Evolutionary conservation across 1,140 invertebrate species (phyloP), one percentile per base, ranked within the genome.

Genomic region (Andricus grossulariae): DNA sequence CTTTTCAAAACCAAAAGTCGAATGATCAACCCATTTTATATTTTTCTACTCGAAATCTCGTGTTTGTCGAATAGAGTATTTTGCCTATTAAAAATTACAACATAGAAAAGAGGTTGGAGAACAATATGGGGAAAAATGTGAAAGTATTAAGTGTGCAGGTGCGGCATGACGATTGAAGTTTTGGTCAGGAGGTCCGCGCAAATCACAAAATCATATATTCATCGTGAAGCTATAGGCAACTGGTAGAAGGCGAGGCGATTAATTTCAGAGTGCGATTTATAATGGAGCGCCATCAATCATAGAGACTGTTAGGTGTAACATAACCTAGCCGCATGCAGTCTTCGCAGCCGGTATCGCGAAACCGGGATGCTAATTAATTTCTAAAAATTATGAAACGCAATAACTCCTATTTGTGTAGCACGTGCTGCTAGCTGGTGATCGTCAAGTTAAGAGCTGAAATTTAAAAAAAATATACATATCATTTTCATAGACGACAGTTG

Each of bases 231-330:
- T 81, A 86, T 85, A 85, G 79, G 82, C 79, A 85, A 84, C 79
- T 83, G 77, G 79, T 79, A 79, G 79, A 73, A 75, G 80, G 82
- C 71, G 71, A 77, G 77, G 83, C 87, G 84, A 90, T 90, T 90
- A 89, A 90, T 90, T 88, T 88, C 81, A 83, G 78, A 85, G 79
- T 83, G 73, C 72, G 77, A 88, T 87, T 90, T 84, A 87, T 89
- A 90, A 89, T 89, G 88, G 84, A 88, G 81, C 81, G 78, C 85
- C 84, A 90, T 90, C 87, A 90, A 90, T 90, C 88, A 89, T 73
- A 80, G 76, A 75, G 74, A 77, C 77, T 81, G 81, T 87, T 88
- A 88, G 82, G 81, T 75, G 52, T 74, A 72, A 72, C 72, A 83
- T 77, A 74, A 54, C 51, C 73, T 72, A 57, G 52, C 52, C 50